Conservation (phyloP, 1,140 invertebrate species). For the Camponotus floridanus region DNA sequence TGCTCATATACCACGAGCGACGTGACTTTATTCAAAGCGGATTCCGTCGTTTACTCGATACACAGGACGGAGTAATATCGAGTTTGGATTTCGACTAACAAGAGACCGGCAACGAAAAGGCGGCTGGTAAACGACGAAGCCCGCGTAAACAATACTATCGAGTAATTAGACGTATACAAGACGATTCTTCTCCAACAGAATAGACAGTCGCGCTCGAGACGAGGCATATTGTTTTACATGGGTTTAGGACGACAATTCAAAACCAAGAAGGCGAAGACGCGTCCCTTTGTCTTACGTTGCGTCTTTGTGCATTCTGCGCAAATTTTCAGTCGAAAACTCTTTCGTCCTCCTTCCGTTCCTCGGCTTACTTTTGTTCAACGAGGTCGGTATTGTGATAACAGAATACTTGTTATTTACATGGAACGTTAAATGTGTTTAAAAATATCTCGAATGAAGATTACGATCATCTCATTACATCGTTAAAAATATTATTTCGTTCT, state of each 20-base stretch:
- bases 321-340: slow-evolving; percentile 52
- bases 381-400: neutral
- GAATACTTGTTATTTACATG: slow-evolving; percentile 38
- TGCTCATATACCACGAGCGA: slow-evolving; percentile 42
- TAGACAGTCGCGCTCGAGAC: slow-evolving; percentile 49
- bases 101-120: slow-evolving; percentile 60
- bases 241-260: slow-evolving; percentile 54
- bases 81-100: slow-evolving; percentile 71
- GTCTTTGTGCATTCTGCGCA: slow-evolving; percentile 48
- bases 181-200: slow-evolving; percentile 59
- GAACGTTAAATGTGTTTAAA: slow-evolving; percentile 11
- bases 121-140: slow-evolving; percentile 57
- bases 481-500: neutral
- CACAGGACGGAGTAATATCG: slow-evolving; percentile 63
- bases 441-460: neutral
- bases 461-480: neutral
- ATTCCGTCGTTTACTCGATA: slow-evolving; percentile 62
- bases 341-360: slow-evolving; percentile 1
- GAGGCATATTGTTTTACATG: slow-evolving; percentile 46
- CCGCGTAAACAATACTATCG: slow-evolving; percentile 65
- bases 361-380: slow-evolving; percentile 18
- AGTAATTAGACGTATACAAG: slow-evolving; percentile 67
- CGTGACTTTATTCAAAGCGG: slow-evolving; percentile 58
- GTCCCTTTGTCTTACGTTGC: slow-evolving; percentile 42
- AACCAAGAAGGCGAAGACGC: slow-evolving; percentile 51